Conservation (phyloP, 2,888 invertebrate species). For the Eupeodes latifasciatus region DNA sequence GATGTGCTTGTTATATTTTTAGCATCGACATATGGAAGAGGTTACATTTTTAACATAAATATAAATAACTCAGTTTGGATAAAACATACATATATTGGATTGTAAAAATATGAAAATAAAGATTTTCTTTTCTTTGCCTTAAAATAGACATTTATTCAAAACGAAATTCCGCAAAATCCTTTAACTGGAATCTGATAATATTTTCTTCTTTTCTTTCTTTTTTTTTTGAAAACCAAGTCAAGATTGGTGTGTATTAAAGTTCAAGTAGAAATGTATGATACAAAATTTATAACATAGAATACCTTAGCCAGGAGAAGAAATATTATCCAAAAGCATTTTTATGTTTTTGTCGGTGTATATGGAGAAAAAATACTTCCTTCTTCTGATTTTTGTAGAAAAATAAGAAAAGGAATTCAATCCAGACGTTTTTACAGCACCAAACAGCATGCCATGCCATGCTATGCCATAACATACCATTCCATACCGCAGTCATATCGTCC, state of each 20-base stretch:
- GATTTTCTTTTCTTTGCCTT: background rate
- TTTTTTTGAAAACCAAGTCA: background rate
- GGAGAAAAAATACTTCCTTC: conserved; percentile 5
- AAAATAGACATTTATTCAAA: background rate
- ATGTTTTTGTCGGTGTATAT: background rate
- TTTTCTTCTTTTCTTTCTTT: no score
- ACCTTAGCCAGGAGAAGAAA: background rate
- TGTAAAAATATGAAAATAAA: background rate
- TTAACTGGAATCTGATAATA: background rate
- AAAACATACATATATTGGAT: background rate
- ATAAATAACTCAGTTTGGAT: background rate
- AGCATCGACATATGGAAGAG: conserved; percentile 5
- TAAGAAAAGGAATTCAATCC: conserved; percentile 26
- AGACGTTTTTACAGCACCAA: conserved; percentile 24
- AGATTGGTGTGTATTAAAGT: background rate
- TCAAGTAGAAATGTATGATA: conserved; percentile 18
- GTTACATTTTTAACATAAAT: background rate
- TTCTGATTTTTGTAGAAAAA: conserved; percentile 40
- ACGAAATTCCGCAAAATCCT: background rate
- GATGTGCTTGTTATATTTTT: conserved; percentile 12
- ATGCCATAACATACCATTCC: background rate
- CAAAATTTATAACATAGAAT: conserved; percentile 16
- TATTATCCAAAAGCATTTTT: conserved; percentile 32
- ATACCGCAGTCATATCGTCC: conserved; percentile 12
- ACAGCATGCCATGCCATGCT: no score